Evolutionary conservation across 2,797 vertebrate species (phyloP).

Genomic region (Dicrostonyx torquatus): DNA sequence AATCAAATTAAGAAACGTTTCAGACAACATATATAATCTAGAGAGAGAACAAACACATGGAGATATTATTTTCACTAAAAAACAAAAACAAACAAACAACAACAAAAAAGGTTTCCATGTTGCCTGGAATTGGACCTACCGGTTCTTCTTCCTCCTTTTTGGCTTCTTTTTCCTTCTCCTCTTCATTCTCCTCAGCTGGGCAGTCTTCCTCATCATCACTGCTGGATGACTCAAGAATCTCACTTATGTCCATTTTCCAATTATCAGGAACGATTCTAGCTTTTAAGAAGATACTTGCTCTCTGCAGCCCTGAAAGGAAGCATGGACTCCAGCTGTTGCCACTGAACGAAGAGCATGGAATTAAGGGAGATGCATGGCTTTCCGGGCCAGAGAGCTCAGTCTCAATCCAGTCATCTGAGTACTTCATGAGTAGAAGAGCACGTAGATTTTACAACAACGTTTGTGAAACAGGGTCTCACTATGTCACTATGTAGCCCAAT

Average conservation of each 20-base stretch:
- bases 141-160: slow-evolving; percentile 89
- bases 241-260: slow-evolving; percentile 99
- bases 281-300: slow-evolving; percentile 90
- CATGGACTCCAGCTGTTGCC: slow-evolving; percentile 48
- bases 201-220: slow-evolving; percentile 95
- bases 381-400: slow-evolving; percentile 10
- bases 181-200: slow-evolving; percentile 87
- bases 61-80: background rate
- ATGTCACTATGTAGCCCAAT: background rate
- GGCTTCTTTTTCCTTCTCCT: slow-evolving; percentile 88
- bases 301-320: slow-evolving; percentile 89
- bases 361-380: background rate
- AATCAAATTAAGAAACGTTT: background rate
- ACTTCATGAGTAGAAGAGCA: background rate
- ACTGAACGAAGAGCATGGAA: background rate
- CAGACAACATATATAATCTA: background rate
- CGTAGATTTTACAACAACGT: background rate
- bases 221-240: slow-evolving; percentile 97
- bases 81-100: background rate
- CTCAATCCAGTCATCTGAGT: slow-evolving; percentile 2
- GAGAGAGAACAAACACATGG: background rate
- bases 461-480: background rate
- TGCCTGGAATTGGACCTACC: slow-evolving; percentile 77
- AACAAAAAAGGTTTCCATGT: background rate
- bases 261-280: slow-evolving; percentile 89